Conservation (phyloP, 2,113 vertebrate genomes). For the Hemiprocne comata region DNA sequence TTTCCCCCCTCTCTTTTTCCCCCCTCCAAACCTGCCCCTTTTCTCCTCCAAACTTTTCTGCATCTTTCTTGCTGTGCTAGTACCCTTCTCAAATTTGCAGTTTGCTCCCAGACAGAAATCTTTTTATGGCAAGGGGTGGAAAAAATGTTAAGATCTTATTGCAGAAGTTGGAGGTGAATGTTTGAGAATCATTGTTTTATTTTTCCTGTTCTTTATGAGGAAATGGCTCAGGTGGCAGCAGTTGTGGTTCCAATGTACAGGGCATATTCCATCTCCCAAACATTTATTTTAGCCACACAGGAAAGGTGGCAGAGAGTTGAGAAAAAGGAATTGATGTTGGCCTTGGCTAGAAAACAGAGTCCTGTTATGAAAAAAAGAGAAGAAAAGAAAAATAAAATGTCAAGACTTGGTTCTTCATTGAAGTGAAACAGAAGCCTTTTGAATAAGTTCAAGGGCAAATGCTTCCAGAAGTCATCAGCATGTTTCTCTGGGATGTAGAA, state of each 20-base stretch:
- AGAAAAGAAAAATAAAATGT: background rate
- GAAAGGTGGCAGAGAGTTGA: background rate
- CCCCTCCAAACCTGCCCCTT: background rate
- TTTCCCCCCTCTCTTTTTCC: background rate
- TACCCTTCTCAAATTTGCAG: background rate
- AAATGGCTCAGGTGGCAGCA: background rate
- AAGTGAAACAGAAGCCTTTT: slow-evolving; percentile 1
- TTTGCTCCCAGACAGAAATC: background rate
- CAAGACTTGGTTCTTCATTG: background rate
- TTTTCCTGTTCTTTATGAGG: background rate
- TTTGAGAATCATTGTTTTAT: background rate
- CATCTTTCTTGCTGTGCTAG: background rate
- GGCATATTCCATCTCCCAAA: background rate
- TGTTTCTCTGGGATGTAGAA: background rate
- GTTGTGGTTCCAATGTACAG: background rate
- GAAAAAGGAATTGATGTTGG: background rate
- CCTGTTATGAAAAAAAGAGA: background rate
- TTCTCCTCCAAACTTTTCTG: background rate
- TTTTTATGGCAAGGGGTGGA: background rate
- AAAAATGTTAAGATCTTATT: background rate
- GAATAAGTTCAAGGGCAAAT: background rate
- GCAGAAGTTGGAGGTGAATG: background rate
- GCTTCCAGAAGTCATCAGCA: background rate
- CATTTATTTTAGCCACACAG: background rate
- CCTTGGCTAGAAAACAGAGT: background rate